phyloP scores from a whole-genome alignment of 2,113 vertebrate genomes.

The Lycaon pictus region DNA sequence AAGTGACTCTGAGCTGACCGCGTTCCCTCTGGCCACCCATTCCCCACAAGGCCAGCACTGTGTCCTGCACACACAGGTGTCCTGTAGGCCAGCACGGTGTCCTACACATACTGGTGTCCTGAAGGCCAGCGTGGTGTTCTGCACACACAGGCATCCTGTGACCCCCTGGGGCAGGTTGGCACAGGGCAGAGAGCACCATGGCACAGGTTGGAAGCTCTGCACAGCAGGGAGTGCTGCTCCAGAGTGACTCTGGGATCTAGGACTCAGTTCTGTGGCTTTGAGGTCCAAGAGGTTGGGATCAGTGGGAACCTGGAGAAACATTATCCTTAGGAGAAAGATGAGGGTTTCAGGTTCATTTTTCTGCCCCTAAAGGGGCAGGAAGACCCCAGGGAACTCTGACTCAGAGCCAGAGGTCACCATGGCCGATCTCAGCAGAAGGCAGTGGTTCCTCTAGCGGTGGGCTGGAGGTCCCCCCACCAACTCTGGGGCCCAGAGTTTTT shows the following conservation, averaged over 20 bases:
- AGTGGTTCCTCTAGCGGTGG: accelerated
- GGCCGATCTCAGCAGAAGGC: neutral
- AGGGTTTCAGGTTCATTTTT: neutral
- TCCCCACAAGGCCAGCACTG: neutral
- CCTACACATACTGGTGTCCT: accelerated
- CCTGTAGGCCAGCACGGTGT: accelerated
- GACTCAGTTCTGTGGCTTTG: neutral
- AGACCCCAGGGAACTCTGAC: neutral
- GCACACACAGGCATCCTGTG: accelerated
- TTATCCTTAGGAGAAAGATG: accelerated
- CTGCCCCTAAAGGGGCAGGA: neutral
- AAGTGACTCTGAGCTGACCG: accelerated
- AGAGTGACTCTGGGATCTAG: neutral
- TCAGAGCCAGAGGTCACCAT: neutral
- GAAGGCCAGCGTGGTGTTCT: neutral
- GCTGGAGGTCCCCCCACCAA: neutral
- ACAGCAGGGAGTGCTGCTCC: neutral
- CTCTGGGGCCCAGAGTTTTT: neutral
- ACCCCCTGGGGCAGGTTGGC: neutral
- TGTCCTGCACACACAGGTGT: neutral
- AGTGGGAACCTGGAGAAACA: neutral
- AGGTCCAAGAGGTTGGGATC: accelerated
- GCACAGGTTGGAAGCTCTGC: neutral
- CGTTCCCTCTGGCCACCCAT: neutral
- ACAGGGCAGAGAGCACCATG: accelerated